Base-by-base conservation (phyloP, 2,113 vertebrate genomes). In the Eclectus roratus region DNA sequence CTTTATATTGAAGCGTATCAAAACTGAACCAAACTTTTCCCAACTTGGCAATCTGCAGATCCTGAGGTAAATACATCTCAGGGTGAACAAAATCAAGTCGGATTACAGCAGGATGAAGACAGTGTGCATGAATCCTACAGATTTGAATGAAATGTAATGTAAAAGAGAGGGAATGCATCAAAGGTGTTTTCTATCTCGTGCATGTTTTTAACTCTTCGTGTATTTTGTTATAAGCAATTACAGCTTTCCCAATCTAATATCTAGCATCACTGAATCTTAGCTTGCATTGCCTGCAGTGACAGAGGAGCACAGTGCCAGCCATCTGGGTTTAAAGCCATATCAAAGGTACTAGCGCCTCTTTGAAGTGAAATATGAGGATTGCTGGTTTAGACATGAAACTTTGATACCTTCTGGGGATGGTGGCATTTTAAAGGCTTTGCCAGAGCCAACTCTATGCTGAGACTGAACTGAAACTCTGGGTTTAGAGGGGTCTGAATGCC, bases 361-460 rank as follows among this genome's bases (percentile, higher is more conserved):
- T 77, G 71, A 82, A 88, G 37, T 73, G 41, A 77, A 71, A 41
- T 46, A 39, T 21, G 28, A 35, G 31, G 12, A 70, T 70, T 72
- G 39, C 63, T 89, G 56, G 4, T 63, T 66, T 31, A 80, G 68
- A 33, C 71, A 39, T 49, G 72, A 19, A 56, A 72, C 61, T 91
- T 64, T 82, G 77, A 79, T 24, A 35, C 93, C 52, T 91, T 87
- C 74, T 88, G 65, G 50, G 37, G 46, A 91, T 74, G 85, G 68
- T 87, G 64, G 58, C 88, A 73, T 89, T 79, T 80, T 53, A 63
- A 76, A 88, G 85, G 80, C 88, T 89, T 93, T 93, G 79, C 69
- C 52, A 74, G 68, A 85, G 43, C 69, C 74, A 66, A 35, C 86
- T 91, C 72, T 87, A 53, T 86, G 64, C 76, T 77, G 73, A 94